Percentiles rank a stretch among this genome's conserved stretches.
These are phyloP conservation scores for Alaudala cheleensis DNA, from an alignment of 2,113 vertebrate species.

Conservation along the genomic window DNA sequence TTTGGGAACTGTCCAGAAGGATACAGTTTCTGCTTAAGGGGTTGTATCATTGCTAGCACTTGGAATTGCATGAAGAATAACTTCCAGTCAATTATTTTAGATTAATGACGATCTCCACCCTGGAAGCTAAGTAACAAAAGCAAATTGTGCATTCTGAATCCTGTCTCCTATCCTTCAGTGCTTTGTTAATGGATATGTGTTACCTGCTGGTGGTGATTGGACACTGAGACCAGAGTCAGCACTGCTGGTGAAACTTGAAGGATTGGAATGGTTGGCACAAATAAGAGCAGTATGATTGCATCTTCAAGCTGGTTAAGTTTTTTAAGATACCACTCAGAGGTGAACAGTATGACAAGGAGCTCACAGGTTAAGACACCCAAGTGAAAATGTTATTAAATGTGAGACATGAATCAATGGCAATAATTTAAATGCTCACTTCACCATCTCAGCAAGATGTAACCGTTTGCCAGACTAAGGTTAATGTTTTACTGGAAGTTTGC, in stretches of 20 bases:
- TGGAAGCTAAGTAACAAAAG: neutral
- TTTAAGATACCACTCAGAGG: neutral
- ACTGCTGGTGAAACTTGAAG: neutral
- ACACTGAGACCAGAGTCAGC: neutral
- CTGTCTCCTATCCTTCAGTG: neutral
- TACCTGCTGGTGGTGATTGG: neutral
- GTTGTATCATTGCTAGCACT: neutral
- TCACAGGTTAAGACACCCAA: neutral
- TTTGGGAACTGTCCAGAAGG: neutral
- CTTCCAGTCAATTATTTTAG: neutral
- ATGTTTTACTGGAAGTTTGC: neutral
- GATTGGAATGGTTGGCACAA: neutral
- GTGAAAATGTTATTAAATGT: neutral
- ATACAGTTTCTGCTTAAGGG: neutral
- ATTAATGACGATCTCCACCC: neutral
- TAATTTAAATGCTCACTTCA: neutral
- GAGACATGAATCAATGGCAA: neutral
- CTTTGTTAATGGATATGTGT: neutral
- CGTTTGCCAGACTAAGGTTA: neutral
- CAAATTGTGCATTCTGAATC: neutral
- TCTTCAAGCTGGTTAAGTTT: neutral
- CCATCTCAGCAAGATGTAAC: neutral
- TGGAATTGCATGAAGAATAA: neutral
- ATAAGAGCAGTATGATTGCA: neutral
- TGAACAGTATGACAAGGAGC: neutral